phyloP scores from a whole-genome alignment of 2,888 invertebrate species.

The Phyllotreta cruciferae region DNA sequence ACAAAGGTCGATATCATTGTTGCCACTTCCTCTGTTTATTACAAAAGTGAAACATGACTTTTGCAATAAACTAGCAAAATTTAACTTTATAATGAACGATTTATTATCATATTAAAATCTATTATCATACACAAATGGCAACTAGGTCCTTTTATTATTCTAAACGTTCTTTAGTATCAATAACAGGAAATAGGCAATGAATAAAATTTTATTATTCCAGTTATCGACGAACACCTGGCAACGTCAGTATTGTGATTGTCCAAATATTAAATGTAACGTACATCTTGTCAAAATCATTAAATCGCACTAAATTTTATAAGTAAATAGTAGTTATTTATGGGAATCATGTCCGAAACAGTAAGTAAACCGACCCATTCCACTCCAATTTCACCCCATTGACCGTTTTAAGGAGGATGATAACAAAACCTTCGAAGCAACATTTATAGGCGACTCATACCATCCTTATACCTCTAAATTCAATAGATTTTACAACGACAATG shows the following conservation, averaged over 20 bases:
- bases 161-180: too few relatives aligned
- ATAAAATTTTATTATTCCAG: too few relatives aligned
- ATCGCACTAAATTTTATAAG: slow-evolving; percentile 19
- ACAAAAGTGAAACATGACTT: too few relatives aligned
- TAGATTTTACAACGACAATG: slow-evolving; percentile 36
- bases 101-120: too few relatives aligned
- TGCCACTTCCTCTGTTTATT: too few relatives aligned
- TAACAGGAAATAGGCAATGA: too few relatives aligned
- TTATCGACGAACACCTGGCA: not conserved
- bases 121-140: too few relatives aligned
- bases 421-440: slow-evolving; percentile 24
- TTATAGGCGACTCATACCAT: slow-evolving; percentile 27
- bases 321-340: slow-evolving; percentile 1
- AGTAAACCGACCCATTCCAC: slow-evolving; percentile 28
- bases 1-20: too few relatives aligned
- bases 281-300: slow-evolving; percentile 18
- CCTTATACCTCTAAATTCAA: slow-evolving; percentile 30
- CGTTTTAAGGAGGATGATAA: slow-evolving; percentile 33
- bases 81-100: too few relatives aligned
- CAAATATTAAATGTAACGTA: slow-evolving; percentile 24
- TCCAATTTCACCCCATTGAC: slow-evolving; percentile 7
- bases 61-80: too few relatives aligned
- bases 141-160: too few relatives aligned
- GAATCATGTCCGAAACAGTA: slow-evolving; percentile 42
- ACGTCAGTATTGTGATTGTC: not conserved